Evolutionary conservation across 2,797 vertebrate genomes (phyloP).

Genomic region (Dendrocincla fuliginosa): DNA sequence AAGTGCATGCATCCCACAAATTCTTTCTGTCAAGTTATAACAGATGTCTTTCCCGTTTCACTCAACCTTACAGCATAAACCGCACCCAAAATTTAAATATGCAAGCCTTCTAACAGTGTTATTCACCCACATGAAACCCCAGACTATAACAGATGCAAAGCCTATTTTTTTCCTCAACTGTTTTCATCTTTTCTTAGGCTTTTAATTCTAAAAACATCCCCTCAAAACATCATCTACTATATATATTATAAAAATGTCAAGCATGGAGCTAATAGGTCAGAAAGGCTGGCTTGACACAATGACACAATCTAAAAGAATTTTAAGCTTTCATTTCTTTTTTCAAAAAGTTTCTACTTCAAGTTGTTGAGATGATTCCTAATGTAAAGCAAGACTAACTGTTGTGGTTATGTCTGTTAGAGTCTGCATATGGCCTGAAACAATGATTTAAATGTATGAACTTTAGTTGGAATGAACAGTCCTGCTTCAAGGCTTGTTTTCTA

Average conservation of each 20-base stretch:
- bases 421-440: constrained; percentile 60
- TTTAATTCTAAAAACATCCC: constrained; percentile 9
- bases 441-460: constrained; percentile 63
- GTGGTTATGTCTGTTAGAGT: constrained; percentile 33
- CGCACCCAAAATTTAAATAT: constrained; percentile 49
- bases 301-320: neutral
- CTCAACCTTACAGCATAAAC: constrained; percentile 27
- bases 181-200: constrained; percentile 40
- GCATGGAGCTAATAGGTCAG: neutral
- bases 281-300: neutral
- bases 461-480: constrained; percentile 50
- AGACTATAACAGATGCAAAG: constrained; percentile 47
- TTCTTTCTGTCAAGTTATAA: constrained; percentile 35
- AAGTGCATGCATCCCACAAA: constrained; percentile 1
- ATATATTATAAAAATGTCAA: constrained; percentile 11
- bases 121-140: constrained; percentile 48
- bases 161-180: constrained; percentile 29
- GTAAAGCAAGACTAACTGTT: constrained; percentile 24
- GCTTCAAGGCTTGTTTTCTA: constrained; percentile 58
- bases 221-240: constrained; percentile 14
- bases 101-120: constrained; percentile 50
- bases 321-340: neutral
- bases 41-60: constrained; percentile 29
- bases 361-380: constrained; percentile 2
- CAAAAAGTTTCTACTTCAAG: neutral